Conservation (phyloP, 2,797 vertebrate genomes). For the Molossus alvarezi region DNA sequence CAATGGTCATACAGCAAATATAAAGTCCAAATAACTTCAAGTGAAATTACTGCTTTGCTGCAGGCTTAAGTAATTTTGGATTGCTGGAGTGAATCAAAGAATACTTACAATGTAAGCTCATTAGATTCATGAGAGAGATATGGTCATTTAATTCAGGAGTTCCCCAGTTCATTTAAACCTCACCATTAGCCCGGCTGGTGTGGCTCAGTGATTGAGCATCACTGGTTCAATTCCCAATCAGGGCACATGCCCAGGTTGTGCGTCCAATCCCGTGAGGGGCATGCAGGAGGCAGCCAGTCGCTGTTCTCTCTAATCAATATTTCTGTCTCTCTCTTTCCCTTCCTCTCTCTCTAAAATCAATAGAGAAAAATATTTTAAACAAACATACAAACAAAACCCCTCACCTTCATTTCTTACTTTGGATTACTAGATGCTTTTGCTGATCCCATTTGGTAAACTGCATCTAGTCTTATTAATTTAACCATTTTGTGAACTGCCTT, state of each 20-base stretch:
- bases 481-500: conserved; percentile 27
- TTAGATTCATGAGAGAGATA: conserved; percentile 42
- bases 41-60: conserved; percentile 40
- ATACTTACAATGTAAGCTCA: conserved; percentile 39
- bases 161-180: conserved; percentile 31
- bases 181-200: not conserved
- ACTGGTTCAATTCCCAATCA: too few species aligned
- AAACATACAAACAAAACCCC: too few species aligned
- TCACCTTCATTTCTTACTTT: conserved; percentile 49
- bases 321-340: too few species aligned
- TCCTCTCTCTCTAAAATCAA: too few species aligned
- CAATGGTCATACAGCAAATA: not conserved
- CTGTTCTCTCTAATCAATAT: too few species aligned
- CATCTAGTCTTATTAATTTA: conserved; percentile 56
- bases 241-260: too few species aligned
- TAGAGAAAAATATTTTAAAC: too few species aligned
- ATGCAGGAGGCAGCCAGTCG: too few species aligned
- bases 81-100: conserved; percentile 47
- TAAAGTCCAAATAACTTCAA: conserved; percentile 38
- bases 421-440: not conserved
- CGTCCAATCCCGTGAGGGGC: too few species aligned
- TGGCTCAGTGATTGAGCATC: too few species aligned
- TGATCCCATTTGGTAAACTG: conserved; percentile 24
- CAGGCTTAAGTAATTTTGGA: conserved; percentile 54
- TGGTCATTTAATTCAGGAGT: conserved; percentile 31